These are phyloP conservation scores for Meteorus colon DNA, from an alignment of 2,888 invertebrate genomes.

Conservation along the genomic window DNA sequence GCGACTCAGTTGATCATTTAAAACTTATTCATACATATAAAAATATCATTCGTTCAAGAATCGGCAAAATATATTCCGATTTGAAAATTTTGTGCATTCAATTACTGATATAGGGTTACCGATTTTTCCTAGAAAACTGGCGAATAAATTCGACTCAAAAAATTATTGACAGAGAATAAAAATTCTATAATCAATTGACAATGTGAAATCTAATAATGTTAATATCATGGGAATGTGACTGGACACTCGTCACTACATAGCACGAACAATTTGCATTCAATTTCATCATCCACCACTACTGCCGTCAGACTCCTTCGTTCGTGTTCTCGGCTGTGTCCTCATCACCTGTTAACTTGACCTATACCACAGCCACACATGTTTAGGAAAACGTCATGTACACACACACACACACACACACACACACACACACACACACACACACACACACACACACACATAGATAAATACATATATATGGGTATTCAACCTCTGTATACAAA, in stretches of 20 bases:
- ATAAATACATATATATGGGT: neutral
- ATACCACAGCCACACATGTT: neutral
- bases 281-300: neutral
- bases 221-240: neutral
- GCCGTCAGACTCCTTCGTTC: neutral
- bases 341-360: conserved; percentile 4
- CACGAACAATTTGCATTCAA: conserved; percentile 3
- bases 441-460: neutral
- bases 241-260: neutral
- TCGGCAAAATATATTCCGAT: too few relatives aligned
- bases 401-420: neutral
- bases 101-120: too few relatives aligned
- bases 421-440: neutral
- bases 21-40: too few relatives aligned
- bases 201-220: too few relatives aligned
- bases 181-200: too few relatives aligned
- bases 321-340: neutral
- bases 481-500: neutral
- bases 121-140: too few relatives aligned
- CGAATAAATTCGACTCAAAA: too few relatives aligned
- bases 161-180: too few relatives aligned
- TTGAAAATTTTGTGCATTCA: too few relatives aligned
- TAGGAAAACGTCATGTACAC: neutral
- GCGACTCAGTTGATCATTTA: too few relatives aligned
- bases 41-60: too few relatives aligned